Evolutionary conservation across 2,888 invertebrate genomes (phyloP), one percentile per base, ranked within the genome.

Genomic region (Gnatocerus cornutus): DNA sequence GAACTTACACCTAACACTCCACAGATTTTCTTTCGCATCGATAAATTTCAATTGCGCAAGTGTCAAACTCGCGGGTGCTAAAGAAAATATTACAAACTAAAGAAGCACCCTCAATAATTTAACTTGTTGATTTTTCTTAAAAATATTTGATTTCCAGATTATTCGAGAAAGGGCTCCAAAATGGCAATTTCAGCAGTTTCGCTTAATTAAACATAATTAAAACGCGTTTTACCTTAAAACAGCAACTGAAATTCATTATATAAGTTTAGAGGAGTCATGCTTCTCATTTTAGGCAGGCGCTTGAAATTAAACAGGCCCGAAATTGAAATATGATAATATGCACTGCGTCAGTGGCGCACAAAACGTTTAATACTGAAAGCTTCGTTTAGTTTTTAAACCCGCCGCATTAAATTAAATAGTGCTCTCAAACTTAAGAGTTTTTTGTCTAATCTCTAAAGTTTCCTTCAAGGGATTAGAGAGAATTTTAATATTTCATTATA

Each of bases 151-250:
- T 61, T 46, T 46, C 6, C 4, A 27, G 33, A 50, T 61, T 50
- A 50, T 39, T 16, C 39, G 27, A 12, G 39, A 39, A 56, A 56
- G 27, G 27, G 45, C 29, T 21, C 29, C 8, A 13, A 58, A 43
- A 58, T 30, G 55, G 61, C 61, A 48, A 48, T 48, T 61, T 61
- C 48, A 61, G 61, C 61, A 50, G 48, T 61, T 61, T 50, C 48
- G 48, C 50, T 61, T 61, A 61, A 61, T 61, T 61, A 48, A 61
- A 61, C 61, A 61, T 61, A 61, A 61, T 61, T 61, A 48, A 61
- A 61, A 61, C 61, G 48, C 37, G 48, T 50, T 61, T 50, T 27
- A 61, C 61, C 50, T 61, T 61, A 48, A 50, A 48, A 61, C 48
- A 61, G 61, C 48, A 48, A 61, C 61, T 61, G 61, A 61, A 59